phyloP scores from a whole-genome alignment of 2,888 invertebrate genomes.

The Stenodema calcarata region DNA sequence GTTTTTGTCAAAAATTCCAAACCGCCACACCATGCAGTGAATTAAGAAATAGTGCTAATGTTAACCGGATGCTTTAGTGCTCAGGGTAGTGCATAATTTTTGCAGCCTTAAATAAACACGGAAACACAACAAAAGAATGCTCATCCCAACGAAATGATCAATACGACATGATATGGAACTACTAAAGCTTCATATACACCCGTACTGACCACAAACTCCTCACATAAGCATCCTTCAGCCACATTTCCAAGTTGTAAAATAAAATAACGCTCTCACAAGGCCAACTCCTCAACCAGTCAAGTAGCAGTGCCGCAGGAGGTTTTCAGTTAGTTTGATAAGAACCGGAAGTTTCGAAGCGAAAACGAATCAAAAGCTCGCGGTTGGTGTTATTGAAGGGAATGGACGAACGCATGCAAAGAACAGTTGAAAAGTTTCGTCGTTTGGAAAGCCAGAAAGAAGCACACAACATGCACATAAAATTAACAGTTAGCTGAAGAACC shows the following conservation, averaged over 20 bases:
- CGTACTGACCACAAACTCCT: background rate
- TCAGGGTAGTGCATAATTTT: constrained; percentile 26
- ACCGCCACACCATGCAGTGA: constrained; percentile 48
- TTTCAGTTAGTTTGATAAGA: background rate
- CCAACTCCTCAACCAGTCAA: background rate
- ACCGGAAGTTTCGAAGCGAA: background rate
- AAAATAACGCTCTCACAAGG: background rate
- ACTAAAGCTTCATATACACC: background rate
- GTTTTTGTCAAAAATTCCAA: background rate
- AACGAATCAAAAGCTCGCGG: background rate
- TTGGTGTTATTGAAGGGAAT: background rate
- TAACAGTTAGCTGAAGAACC: background rate
- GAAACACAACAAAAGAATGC: constrained; percentile 9
- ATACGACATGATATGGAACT: background rate
- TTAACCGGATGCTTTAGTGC: constrained; percentile 43
- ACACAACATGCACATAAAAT: constrained; percentile 40
- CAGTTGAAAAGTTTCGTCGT: background rate
- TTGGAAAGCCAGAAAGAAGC: constrained; percentile 40
- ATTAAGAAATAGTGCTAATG: constrained; percentile 34
- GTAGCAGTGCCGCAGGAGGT: background rate
- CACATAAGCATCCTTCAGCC: background rate
- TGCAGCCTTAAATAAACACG: background rate
- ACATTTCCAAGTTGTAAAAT: background rate
- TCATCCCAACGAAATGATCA: background rate
- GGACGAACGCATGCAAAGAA: background rate